phyloP scores from a whole-genome alignment of 2,797 vertebrate species.

The Oryzias sinensis region DNA sequence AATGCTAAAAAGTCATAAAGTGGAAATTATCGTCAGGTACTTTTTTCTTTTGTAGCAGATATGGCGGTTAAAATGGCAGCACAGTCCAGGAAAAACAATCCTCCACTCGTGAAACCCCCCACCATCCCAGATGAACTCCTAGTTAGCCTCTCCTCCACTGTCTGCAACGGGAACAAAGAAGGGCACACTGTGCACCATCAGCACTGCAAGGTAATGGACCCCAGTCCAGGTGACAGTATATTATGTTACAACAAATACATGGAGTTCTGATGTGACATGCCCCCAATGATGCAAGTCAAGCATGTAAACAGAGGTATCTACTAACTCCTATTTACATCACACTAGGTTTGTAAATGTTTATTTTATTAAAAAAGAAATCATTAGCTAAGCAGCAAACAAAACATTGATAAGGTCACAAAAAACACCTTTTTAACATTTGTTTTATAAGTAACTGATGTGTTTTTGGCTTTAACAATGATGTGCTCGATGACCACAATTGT shows the following conservation, averaged over 20 bases:
- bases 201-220: conserved; percentile 56
- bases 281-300: not conserved
- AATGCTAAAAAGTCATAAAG: not conserved
- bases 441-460: too few relatives aligned
- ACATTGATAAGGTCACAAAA: too few relatives aligned
- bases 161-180: conserved; percentile 54
- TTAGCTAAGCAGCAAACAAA: too few relatives aligned
- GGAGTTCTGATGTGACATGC: not conserved
- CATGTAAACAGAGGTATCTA: not conserved
- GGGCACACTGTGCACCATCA: conserved; percentile 45
- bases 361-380: too few relatives aligned
- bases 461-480: too few relatives aligned
- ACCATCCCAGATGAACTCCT: conserved; percentile 83
- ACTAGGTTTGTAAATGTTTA: too few relatives aligned
- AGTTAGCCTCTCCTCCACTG: conserved; percentile 71
- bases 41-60: conserved; percentile 30
- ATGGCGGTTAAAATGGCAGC: conserved; percentile 34
- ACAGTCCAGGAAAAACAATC: conserved; percentile 26
- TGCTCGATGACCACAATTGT: too few relatives aligned
- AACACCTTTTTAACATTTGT: too few relatives aligned
- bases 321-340: too few relatives aligned
- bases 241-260: not conserved
- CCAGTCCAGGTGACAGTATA: not conserved
- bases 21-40: not conserved
- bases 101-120: conserved; percentile 45